phyloP scores from a whole-genome alignment of 2,797 vertebrate species.

The Huso huso region DNA sequence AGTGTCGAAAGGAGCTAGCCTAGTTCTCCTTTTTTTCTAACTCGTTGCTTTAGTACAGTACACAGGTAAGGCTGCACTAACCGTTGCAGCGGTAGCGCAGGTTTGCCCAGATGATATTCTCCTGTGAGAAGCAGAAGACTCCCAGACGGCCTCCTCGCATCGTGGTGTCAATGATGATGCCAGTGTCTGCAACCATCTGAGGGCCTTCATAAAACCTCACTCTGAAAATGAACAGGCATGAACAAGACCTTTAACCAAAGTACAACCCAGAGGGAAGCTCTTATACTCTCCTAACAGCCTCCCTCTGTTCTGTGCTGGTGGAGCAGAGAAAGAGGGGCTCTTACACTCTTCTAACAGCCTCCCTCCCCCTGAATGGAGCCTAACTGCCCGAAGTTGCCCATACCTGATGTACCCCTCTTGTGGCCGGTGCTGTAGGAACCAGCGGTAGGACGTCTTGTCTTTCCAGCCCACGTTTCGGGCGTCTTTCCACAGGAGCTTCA shows the following conservation, averaged over 20 bases:
- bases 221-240: slow-evolving; percentile 37
- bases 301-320: neutral
- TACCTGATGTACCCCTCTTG: slow-evolving; percentile 95
- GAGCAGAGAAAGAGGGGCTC: too few relatives aligned
- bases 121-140: slow-evolving; percentile 98
- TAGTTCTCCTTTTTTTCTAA: neutral
- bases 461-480: slow-evolving; percentile 92
- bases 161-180: slow-evolving; percentile 85
- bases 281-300: neutral
- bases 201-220: slow-evolving; percentile 89
- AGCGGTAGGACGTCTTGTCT: slow-evolving; percentile 95
- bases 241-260: neutral
- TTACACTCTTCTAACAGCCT: neutral
- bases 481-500: slow-evolving; percentile 95
- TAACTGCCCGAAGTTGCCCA: neutral
- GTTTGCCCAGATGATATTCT: slow-evolving; percentile 98
- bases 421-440: slow-evolving; percentile 92
- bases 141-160: slow-evolving; percentile 93
- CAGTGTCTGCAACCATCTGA: slow-evolving; percentile 84
- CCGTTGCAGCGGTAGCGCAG: slow-evolving; percentile 94
- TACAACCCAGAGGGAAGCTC: too few relatives aligned
- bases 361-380: neutral
- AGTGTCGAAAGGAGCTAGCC: too few relatives aligned
- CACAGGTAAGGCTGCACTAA: slow-evolving; percentile 32
- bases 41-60: too few relatives aligned